Evolutionary conservation across 2,113 vertebrate species (phyloP).

Genomic region (Aramus guarauna): DNA sequence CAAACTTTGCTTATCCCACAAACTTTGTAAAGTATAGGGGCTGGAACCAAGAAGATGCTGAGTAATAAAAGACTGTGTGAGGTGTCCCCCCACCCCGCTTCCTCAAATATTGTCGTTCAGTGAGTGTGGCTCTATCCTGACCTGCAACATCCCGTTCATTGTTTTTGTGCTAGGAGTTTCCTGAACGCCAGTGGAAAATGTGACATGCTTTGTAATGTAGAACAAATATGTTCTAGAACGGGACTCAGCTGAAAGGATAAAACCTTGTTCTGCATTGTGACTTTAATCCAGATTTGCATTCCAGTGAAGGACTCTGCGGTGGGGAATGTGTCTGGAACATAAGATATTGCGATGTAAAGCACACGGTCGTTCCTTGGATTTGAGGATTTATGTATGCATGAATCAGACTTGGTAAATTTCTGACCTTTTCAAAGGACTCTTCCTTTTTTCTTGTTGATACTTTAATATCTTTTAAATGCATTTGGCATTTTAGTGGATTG

Average conservation of each 20-base stretch:
- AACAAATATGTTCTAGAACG: not conserved
- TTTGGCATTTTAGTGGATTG: not conserved
- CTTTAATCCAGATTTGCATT: not conserved
- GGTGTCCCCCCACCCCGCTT: not conserved
- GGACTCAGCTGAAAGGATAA: not conserved
- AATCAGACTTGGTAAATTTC: not conserved
- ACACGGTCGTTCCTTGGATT: not conserved
- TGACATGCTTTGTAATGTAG: not conserved
- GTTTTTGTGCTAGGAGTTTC: conserved; percentile 16
- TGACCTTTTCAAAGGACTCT: not conserved
- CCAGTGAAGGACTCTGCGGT: not conserved
- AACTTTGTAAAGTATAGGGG: not conserved
- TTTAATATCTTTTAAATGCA: not conserved
- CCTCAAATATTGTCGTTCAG: not conserved
- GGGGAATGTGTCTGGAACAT: not conserved
- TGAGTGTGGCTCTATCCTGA: not conserved
- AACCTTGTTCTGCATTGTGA: not conserved
- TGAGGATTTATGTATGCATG: not conserved
- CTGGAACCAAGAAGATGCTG: fast-evolving
- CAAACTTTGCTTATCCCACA: not conserved
- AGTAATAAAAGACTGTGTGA: not conserved
- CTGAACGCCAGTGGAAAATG: not conserved
- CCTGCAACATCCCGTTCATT: not conserved
- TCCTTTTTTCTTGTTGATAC: not conserved
- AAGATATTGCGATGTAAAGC: not conserved